Percentiles rank a stretch among this genome's conserved stretches.
Evolutionary conservation across 2,797 vertebrate genomes (phyloP).

Genomic region (Cirrhinus molitorella): DNA sequence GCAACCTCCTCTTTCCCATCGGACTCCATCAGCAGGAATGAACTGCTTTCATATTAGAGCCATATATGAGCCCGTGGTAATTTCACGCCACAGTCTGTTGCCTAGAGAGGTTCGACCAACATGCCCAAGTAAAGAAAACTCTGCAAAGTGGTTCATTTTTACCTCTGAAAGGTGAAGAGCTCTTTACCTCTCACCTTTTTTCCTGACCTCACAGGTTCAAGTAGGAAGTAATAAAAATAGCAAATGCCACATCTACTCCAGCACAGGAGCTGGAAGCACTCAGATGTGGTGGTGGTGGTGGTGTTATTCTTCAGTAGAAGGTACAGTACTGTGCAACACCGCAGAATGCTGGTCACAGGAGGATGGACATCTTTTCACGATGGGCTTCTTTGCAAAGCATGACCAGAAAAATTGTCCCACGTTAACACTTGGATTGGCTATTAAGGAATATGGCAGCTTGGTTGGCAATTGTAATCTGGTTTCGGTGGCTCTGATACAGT

Average conservation of each 20-base stretch:
- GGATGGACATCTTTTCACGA: slow-evolving; percentile 22
- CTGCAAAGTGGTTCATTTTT: slow-evolving; percentile 11
- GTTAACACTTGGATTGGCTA: slow-evolving; percentile 37
- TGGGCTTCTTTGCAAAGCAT: slow-evolving; percentile 27
- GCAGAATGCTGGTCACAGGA: slow-evolving; percentile 18
- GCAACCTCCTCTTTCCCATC: background rate
- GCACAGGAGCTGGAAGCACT: slow-evolving; percentile 45
- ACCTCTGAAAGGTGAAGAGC: slow-evolving; percentile 40
- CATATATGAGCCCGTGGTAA: slow-evolving; percentile 19
- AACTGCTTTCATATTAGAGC: slow-evolving; percentile 31
- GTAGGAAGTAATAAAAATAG: slow-evolving; percentile 60
- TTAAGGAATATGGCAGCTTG: slow-evolving; percentile 47
- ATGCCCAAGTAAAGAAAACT: slow-evolving; percentile 31
- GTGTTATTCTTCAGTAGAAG: slow-evolving; percentile 33
- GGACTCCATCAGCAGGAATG: background rate
- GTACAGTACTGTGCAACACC: slow-evolving; percentile 21
- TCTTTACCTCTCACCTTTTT: slow-evolving; percentile 41
- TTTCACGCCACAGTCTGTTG: slow-evolving; percentile 15
- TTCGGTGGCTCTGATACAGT: slow-evolving; percentile 47
- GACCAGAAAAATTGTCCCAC: background rate
- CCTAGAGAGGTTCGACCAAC: slow-evolving; percentile 17
- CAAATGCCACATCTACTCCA: slow-evolving; percentile 36
- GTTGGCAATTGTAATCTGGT: slow-evolving; percentile 44
- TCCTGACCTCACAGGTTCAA: slow-evolving; percentile 57
- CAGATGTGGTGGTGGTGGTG: slow-evolving; percentile 19